Evolutionary conservation across 2,888 invertebrate genomes (phyloP).

Genomic region (Halictus quadricinctus): DNA sequence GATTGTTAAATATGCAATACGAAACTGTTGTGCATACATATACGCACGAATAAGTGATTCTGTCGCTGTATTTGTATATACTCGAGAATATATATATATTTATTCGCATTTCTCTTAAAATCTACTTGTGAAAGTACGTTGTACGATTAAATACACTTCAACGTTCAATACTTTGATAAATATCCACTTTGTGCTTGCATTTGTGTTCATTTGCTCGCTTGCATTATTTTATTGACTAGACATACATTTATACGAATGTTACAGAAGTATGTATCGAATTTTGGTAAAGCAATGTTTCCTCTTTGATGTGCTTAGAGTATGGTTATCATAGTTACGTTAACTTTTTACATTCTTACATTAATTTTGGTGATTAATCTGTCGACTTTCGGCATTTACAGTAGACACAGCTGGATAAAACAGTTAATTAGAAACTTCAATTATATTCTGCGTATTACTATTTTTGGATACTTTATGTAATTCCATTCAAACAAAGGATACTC

Average conservation of each 20-base stretch:
- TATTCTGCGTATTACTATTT: too few species aligned
- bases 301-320: background rate
- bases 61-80: constrained; percentile 9
- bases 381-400: background rate
- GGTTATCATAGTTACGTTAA: background rate
- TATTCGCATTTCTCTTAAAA: constrained; percentile 20
- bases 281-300: background rate
- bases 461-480: background rate
- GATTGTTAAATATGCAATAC: constrained; percentile 28
- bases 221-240: constrained; percentile 66
- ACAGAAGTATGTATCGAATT: constrained; percentile 13
- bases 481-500: constrained; percentile 43
- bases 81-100: constrained; percentile 31
- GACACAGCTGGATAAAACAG: background rate
- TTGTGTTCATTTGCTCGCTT: constrained; percentile 19
- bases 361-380: background rate
- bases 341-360: background rate
- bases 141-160: constrained; percentile 40
- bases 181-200: constrained; percentile 20
- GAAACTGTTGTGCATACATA: constrained; percentile 9
- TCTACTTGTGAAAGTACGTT: constrained; percentile 36
- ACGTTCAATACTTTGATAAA: constrained; percentile 59
- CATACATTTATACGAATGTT: constrained; percentile 42
- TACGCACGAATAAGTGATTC: constrained; percentile 20
- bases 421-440: background rate